Conservation (phyloP, 2,797 vertebrate species). For the Acipenser oxyrinchus region DNA sequence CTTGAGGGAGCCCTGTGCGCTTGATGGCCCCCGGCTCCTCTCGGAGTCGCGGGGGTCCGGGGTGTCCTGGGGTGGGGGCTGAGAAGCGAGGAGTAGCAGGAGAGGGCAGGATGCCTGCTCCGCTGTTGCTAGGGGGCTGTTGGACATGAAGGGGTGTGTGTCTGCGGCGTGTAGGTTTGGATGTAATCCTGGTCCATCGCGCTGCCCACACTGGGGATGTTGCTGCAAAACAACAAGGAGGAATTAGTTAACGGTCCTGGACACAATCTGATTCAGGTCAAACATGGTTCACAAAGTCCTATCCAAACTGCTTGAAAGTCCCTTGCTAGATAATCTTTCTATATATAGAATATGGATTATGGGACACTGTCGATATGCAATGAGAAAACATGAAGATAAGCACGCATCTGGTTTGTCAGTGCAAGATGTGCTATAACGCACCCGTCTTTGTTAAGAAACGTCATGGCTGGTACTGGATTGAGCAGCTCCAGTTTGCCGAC, state of each 20-base stretch:
- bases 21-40: slow-evolving; percentile 77
- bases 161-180: slow-evolving; percentile 89
- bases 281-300: too few species aligned
- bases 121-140: slow-evolving; percentile 86
- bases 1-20: slow-evolving; percentile 89
- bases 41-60: slow-evolving; percentile 88
- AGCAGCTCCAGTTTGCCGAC: slow-evolving; percentile 87
- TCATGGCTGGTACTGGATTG: slow-evolving; percentile 74
- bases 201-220: slow-evolving; percentile 80
- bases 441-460: slow-evolving; percentile 88
- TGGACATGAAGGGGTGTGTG: slow-evolving; percentile 86
- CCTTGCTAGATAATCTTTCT: too few species aligned
- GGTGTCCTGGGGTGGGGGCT: slow-evolving; percentile 84
- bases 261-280: too few species aligned
- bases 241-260: neutral
- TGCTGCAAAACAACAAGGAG: slow-evolving; percentile 32
- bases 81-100: slow-evolving; percentile 92
- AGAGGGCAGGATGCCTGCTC: slow-evolving; percentile 85
- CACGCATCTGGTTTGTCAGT: too few species aligned
- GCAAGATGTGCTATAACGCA: slow-evolving; percentile 32
- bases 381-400: too few species aligned
- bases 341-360: too few species aligned
- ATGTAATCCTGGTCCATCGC: slow-evolving; percentile 88
- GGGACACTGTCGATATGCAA: too few species aligned
- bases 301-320: too few species aligned